phyloP scores from a whole-genome alignment of 2,113 vertebrate genomes.

The Fregetta grallaria region DNA sequence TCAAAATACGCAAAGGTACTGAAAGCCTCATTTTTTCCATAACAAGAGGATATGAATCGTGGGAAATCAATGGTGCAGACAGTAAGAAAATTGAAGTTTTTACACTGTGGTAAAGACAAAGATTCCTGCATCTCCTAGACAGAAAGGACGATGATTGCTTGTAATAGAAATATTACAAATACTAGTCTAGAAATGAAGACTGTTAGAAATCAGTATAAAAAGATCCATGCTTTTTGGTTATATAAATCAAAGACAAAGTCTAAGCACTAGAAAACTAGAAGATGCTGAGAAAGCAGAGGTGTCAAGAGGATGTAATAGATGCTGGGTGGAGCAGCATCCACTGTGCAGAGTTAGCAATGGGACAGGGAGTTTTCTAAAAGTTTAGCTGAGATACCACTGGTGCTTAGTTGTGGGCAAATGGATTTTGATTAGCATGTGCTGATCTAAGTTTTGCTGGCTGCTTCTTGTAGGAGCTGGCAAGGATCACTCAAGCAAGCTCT shows the following conservation, averaged over 20 bases:
- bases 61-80: conserved; percentile 23
- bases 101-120: background rate
- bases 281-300: background rate
- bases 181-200: background rate
- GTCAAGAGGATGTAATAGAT: background rate
- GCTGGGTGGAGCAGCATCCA: background rate
- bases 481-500: background rate
- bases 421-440: background rate
- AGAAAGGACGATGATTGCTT: background rate
- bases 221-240: background rate
- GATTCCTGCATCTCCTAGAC: background rate
- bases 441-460: background rate
- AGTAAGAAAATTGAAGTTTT: conserved; percentile 35
- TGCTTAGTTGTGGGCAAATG: background rate
- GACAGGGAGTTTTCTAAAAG: background rate
- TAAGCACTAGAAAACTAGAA: background rate
- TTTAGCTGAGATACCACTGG: background rate
- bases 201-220: background rate
- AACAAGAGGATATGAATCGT: background rate
- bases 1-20: background rate
- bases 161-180: background rate
- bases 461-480: background rate
- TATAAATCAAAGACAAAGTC: background rate
- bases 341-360: background rate
- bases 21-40: background rate